Conservation (phyloP, 1,140 invertebrate species). For the Tetragonula clypearis region DNA sequence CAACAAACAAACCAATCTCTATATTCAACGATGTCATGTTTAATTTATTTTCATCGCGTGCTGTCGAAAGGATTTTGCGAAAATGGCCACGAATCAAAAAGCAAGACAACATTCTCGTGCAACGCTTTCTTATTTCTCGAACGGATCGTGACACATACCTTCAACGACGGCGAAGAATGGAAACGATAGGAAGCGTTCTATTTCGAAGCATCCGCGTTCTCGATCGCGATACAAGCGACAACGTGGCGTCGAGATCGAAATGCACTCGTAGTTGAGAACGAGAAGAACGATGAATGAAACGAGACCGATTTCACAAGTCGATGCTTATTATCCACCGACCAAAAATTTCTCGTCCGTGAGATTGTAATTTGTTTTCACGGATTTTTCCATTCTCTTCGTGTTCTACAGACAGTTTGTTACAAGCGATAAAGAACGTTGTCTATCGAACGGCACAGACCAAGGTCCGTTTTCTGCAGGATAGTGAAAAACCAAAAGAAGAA, state of each 20-base stretch:
- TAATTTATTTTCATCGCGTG: too few species aligned
- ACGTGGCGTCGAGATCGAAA: neutral
- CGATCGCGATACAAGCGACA: neutral
- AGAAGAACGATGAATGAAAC: neutral
- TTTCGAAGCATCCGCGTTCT: neutral
- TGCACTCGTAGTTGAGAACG: neutral
- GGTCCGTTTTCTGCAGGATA: neutral
- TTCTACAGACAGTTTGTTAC: neutral
- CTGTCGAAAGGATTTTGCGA: neutral
- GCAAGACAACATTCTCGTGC: neutral
- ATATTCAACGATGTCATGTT: too few species aligned
- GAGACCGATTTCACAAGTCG: too few species aligned
- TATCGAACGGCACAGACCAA: neutral
- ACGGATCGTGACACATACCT: neutral
- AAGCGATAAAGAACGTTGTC: neutral
- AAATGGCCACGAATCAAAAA: constrained; percentile 4
- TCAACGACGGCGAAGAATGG: neutral
- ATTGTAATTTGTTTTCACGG: neutral
- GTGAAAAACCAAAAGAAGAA: neutral
- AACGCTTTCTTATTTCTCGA: constrained; percentile 9
- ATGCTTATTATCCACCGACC: too few species aligned
- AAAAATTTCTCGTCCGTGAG: neutral
- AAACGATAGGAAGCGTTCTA: constrained; percentile 2
- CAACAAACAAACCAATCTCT: neutral
- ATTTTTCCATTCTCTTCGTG: neutral